A percentile compares a stretch with the other conserved stretches of the same genome.
phyloP scores from a whole-genome alignment of 2,888 invertebrate genomes.

The Rotaria socialis region DNA sequence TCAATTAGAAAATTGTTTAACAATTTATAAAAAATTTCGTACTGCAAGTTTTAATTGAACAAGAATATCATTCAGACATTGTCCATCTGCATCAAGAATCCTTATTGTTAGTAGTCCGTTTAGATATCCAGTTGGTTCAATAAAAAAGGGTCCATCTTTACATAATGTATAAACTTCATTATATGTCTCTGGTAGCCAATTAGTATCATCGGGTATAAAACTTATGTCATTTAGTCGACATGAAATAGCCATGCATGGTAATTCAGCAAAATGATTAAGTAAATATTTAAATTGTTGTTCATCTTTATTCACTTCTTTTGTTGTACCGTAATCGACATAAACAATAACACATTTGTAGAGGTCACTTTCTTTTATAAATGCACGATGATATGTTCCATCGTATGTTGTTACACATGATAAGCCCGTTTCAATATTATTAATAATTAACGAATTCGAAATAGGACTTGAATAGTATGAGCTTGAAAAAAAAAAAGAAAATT shows the following conservation, averaged over 20 bases:
- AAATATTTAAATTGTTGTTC: slow-evolving; percentile 13
- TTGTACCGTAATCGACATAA: background rate
- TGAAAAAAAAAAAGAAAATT: background rate
- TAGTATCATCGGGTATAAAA: background rate
- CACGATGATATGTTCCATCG: background rate
- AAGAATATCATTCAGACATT: background rate
- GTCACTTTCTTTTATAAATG: background rate
- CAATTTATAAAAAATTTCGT: background rate
- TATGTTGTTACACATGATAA: slow-evolving; percentile 2
- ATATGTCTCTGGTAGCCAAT: background rate
- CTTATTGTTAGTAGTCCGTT: background rate
- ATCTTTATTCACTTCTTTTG: background rate
- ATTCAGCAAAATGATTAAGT: background rate
- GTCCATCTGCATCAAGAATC: background rate
- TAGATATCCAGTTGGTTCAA: background rate
- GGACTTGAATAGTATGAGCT: slow-evolving; percentile 1
- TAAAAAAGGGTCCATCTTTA: background rate
- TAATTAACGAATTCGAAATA: background rate
- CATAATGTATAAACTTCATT: background rate
- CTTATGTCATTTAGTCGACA: background rate
- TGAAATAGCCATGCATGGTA: background rate
- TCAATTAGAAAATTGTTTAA: background rate
- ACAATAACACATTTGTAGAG: background rate
- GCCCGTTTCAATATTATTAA: background rate
- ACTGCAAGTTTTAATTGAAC: background rate